These are phyloP conservation scores for Heloderma charlesbogerti DNA, from an alignment of 2,113 vertebrate genomes.

Conservation along the genomic window DNA sequence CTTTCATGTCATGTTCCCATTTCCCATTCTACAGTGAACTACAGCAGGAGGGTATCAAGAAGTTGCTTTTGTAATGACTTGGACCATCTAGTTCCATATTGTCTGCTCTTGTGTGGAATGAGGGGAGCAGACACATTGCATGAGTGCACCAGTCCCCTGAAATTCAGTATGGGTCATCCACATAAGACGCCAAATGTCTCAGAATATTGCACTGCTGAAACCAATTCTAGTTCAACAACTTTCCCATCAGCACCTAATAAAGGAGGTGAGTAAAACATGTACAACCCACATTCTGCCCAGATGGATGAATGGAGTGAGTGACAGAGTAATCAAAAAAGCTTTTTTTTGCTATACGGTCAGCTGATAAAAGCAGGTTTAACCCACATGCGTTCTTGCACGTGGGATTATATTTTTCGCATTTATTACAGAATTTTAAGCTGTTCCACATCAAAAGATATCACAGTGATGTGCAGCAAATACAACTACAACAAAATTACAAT, in stretches of 20 bases:
- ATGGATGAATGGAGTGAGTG: not conserved
- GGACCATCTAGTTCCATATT: not conserved
- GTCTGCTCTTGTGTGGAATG: not conserved
- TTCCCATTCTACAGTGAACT: not conserved
- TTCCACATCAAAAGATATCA: no score
- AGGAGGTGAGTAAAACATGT: not conserved
- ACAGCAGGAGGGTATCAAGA: not conserved
- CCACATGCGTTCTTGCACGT: not conserved
- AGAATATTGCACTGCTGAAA: not conserved
- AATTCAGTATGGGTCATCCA: not conserved
- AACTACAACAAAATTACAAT: no score
- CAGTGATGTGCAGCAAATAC: no score
- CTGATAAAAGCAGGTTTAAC: not conserved
- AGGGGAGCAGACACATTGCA: not conserved
- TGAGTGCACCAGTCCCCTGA: not conserved
- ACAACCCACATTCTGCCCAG: not conserved
- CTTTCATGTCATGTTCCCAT: fast-evolving
- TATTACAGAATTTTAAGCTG: no score
- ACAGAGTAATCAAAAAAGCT: not conserved
- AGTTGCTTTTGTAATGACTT: not conserved
- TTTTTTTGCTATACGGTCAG: not conserved
- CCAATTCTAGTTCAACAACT: not conserved
- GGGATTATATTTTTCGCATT: no score
- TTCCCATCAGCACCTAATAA: not conserved
- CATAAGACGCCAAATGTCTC: not conserved